A percentile compares a stretch with the other conserved stretches of the same genome.
These are phyloP conservation scores for Oscheius sp. DNA, from an alignment of 2,888 invertebrate species.

Conservation along the genomic window DNA sequence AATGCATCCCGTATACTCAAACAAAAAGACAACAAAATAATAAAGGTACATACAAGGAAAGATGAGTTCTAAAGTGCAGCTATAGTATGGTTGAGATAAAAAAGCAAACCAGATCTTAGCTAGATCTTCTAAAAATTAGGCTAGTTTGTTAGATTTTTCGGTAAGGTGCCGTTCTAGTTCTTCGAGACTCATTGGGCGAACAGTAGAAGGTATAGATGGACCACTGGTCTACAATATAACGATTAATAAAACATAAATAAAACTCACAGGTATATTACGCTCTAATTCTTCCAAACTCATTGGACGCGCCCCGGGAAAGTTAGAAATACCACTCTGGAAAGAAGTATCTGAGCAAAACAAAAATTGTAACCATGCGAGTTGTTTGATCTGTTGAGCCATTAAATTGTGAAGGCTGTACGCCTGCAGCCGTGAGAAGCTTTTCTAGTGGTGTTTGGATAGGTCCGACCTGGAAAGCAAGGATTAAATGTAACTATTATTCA, in stretches of 20 bases:
- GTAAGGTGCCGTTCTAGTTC: conserved; percentile 49
- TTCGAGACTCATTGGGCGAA: conserved; percentile 50
- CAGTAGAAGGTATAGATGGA: conserved; percentile 14
- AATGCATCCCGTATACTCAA: conserved; percentile 14
- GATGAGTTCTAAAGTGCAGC: background rate
- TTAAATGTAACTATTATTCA: background rate
- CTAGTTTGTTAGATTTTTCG: conserved; percentile 20
- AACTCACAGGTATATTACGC: conserved; percentile 35
- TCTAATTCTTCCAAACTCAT: conserved; percentile 56
- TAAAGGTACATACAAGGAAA: conserved; percentile 5
- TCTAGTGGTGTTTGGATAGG: conserved; percentile 60
- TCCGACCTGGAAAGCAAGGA: conserved; percentile 43
- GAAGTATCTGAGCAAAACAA: background rate
- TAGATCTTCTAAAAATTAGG: background rate
- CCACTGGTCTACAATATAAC: conserved; percentile 1
- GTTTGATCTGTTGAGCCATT: conserved; percentile 36
- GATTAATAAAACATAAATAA: background rate
- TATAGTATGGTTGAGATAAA: background rate
- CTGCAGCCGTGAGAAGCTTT: conserved; percentile 56
- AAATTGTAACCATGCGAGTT: background rate
- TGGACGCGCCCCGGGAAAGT: conserved; percentile 39
- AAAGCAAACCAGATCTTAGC: background rate
- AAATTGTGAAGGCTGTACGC: conserved; percentile 54
- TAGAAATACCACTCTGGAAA: conserved; percentile 1
- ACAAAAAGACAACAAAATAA: background rate